phyloP scores from a whole-genome alignment of 2,113 vertebrate genomes.

The Struthidea cinerea region DNA sequence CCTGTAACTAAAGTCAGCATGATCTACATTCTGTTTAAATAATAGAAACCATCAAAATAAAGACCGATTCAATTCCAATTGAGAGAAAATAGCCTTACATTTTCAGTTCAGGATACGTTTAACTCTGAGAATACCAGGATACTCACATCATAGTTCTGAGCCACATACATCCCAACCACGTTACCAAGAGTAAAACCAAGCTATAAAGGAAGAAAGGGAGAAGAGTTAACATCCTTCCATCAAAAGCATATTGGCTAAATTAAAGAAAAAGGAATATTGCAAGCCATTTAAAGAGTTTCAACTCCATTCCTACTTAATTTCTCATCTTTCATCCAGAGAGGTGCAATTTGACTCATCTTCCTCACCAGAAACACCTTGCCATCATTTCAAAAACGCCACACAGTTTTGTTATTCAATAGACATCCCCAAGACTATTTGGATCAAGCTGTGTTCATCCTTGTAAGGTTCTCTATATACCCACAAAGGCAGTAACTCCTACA shows the following conservation, averaged over 20 bases:
- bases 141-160: conserved; percentile 97
- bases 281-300: neutral
- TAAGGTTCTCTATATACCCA: neutral
- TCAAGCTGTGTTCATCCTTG: neutral
- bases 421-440: neutral
- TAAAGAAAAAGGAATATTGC: neutral
- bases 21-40: neutral
- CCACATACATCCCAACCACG: conserved; percentile 95
- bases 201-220: conserved; percentile 68
- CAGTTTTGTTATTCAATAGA: neutral
- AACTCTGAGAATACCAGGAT: neutral
- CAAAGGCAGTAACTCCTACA: neutral
- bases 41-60: neutral
- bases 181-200: conserved; percentile 94
- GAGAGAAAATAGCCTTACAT: neutral
- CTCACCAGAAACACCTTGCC: neutral
- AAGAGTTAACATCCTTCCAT: neutral
- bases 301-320: neutral
- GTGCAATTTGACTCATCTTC: neutral
- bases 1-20: neutral
- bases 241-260: neutral
- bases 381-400: neutral
- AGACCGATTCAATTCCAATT: neutral
- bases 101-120: neutral
- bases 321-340: neutral